Evolutionary conservation across 2,113 vertebrate species (phyloP).

Genomic region (Anhinga rufa): DNA sequence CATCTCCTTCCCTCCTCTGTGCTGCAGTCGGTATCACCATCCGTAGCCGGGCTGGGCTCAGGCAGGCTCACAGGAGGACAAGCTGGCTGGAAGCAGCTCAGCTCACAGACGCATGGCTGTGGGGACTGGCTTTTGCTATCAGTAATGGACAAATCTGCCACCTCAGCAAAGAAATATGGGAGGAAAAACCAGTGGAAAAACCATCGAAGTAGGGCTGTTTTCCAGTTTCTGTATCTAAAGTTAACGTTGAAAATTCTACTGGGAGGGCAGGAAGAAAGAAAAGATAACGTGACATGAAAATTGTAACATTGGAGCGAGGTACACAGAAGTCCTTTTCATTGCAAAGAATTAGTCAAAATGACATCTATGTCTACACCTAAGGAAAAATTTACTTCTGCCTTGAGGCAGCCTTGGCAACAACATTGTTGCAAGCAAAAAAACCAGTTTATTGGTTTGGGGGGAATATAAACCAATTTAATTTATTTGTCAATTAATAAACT

Average conservation of each 20-base stretch:
- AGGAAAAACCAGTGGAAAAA: not conserved
- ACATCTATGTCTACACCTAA: not conserved
- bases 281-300: not conserved
- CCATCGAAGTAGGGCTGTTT: not conserved
- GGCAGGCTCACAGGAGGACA: not conserved
- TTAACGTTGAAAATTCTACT: not conserved
- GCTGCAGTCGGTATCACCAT: fast-evolving
- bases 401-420: not conserved
- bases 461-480: not conserved
- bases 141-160: not conserved
- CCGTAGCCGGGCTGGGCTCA: fast-evolving
- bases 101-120: not conserved
- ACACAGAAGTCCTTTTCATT: not conserved
- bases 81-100: not conserved
- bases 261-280: not conserved
- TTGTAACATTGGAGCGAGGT: fast-evolving
- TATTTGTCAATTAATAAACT: not conserved
- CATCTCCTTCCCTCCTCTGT: fast-evolving
- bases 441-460: not conserved
- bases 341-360: not conserved
- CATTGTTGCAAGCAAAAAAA: not conserved
- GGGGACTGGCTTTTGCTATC: not conserved
- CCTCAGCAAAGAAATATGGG: not conserved
- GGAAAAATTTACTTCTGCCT: not conserved
- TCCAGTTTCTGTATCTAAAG: not conserved